Base-by-base conservation (phyloP, 1,140 invertebrate species). In the Drosophila malerkotliana region DNA sequence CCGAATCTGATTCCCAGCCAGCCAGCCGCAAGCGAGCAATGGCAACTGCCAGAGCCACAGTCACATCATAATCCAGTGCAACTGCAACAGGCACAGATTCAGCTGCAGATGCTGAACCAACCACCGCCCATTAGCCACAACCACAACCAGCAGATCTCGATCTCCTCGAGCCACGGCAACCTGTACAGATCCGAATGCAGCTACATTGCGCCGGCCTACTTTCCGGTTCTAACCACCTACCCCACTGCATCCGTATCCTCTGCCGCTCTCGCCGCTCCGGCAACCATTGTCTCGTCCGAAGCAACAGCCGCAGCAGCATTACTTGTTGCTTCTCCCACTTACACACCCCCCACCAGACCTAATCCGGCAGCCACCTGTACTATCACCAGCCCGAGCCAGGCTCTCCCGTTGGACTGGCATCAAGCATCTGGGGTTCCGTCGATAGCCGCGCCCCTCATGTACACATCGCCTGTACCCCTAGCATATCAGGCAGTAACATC, bases 1-100 rank as follows among this genome's bases (percentile, higher is more conserved):
- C 53, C 48, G 8, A 47, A 47, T 47, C 18, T 18, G 41, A 44
- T 44, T 44, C 41, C 41, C 41, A 44, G 15, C 67, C 66, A 77
- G 45, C 55, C 37, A 54, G 54, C 47, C 47, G 54, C 55, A 59
- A 39, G 39, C 44, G 24, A 48, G 60, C 60, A 62, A 68, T 48
- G 52, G 49, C 53, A 51, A 10, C 55, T 57, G 41, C 41, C 14
- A 44, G 41, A 49, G 26, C 28, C 24, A 47, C 61, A 51, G 14
- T 39, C 49, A 47, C 47, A 47, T 48, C 21, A 53, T 56, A 60
- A 18, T 44, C 41, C 41, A 44, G n/a, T 44, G 41, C 41, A 44
- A 44, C 41, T 44, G 41, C 41, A 37, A 4, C 9, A 44, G 14
- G 14, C 15, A 21, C 53, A 55, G 14, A n/a, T 48, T 18, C 39